Evolutionary conservation across 2,888 invertebrate genomes (phyloP).

Genomic region (Pyrochroa serraticornis): DNA sequence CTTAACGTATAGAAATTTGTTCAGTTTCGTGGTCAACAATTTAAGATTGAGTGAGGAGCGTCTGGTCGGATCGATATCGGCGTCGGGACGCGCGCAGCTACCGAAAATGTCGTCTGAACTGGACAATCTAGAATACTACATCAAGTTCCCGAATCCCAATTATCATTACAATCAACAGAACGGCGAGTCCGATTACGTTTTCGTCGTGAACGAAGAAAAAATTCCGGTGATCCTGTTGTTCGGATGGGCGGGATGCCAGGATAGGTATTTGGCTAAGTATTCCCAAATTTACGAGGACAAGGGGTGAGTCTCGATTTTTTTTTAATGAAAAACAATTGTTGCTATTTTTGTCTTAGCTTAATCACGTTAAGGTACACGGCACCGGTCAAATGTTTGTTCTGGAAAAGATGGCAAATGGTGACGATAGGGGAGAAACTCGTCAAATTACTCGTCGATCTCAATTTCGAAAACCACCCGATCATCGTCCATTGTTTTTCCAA

Average conservation of each 20-base stretch:
- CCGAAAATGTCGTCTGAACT: constrained; percentile 35
- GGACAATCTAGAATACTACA: constrained; percentile 67
- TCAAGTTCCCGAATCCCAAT: constrained; percentile 66
- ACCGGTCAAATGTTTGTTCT: constrained; percentile 70
- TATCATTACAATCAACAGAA: constrained; percentile 52
- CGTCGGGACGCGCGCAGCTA: constrained; percentile 11
- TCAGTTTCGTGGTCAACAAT: no score
- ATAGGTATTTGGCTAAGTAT: constrained; percentile 78
- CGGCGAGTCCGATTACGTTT: constrained; percentile 61
- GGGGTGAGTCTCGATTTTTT: constrained; percentile 63
- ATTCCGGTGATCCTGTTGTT: constrained; percentile 74
- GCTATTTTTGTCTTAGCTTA: constrained; percentile 61
- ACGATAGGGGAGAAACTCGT: constrained; percentile 69
- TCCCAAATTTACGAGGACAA: constrained; percentile 77
- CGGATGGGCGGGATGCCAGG: constrained; percentile 83
- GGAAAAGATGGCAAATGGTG: constrained; percentile 66
- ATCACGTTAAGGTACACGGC: constrained; percentile 75
- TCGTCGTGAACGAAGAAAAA: constrained; percentile 66
- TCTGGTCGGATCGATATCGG: constrained; percentile 18
- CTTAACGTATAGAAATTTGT: no score
- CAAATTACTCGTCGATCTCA: constrained; percentile 69
- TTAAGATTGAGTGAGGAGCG: no score
- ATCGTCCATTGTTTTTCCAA: constrained; percentile 79
- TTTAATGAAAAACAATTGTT: neutral
- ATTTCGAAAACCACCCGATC: constrained; percentile 72